phyloP scores from a whole-genome alignment of 2,113 vertebrate genomes.

The Notechis scutatus region DNA sequence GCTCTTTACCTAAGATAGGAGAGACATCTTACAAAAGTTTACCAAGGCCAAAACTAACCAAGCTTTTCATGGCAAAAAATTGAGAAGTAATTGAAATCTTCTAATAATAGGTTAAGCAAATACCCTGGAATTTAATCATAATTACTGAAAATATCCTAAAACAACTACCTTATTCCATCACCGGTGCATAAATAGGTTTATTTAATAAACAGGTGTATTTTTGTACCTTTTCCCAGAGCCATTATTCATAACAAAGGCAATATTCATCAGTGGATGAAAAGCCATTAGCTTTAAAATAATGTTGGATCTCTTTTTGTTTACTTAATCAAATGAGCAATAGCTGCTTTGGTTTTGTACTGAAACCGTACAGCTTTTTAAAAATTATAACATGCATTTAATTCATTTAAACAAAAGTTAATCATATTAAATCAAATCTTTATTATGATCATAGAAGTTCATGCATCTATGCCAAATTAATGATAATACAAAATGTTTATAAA shows the following conservation, averaged over 20 bases:
- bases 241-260: neutral
- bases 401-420: neutral
- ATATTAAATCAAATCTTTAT: neutral
- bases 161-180: neutral
- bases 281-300: slow-evolving; percentile 6
- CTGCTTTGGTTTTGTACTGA: neutral
- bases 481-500: neutral
- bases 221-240: neutral
- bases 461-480: neutral
- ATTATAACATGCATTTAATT: neutral
- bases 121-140: slow-evolving; percentile 34
- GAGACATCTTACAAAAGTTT: slow-evolving; percentile 17
- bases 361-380: neutral
- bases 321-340: neutral
- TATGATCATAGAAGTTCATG: neutral
- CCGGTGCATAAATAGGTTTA: neutral
- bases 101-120: slow-evolving; percentile 2
- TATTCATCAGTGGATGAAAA: neutral
- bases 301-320: neutral
- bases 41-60: slow-evolving; percentile 11
- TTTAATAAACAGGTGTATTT: neutral
- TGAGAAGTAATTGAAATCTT: slow-evolving; percentile 12
- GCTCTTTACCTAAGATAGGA: slow-evolving; percentile 20
- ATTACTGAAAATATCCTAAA: neutral
- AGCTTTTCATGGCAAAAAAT: slow-evolving; percentile 10